Evolutionary conservation across 2,888 invertebrate species (phyloP).

Genomic region (Portevinia maculata): DNA sequence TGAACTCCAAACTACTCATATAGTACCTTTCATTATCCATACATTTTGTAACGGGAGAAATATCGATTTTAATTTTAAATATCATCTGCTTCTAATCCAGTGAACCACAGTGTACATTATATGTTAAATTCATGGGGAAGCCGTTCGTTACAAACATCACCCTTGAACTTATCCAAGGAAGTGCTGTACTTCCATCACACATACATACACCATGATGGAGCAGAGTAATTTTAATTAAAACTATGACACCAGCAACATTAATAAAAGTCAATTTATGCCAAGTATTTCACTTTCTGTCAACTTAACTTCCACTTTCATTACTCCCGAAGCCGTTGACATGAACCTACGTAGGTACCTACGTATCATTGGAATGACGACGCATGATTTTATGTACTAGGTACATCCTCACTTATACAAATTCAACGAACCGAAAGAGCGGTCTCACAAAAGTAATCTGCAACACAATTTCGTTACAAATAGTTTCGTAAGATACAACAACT

Average conservation of each 20-base stretch:
- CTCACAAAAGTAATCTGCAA: slow-evolving; percentile 61
- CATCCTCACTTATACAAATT: slow-evolving; percentile 36
- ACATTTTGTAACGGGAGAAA: too few relatives aligned
- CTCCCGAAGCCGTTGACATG: slow-evolving; percentile 20
- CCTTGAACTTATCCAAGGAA: not conserved
- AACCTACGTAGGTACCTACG: not conserved
- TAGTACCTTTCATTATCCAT: too few relatives aligned
- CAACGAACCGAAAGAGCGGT: slow-evolving; percentile 57
- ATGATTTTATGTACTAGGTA: slow-evolving; percentile 43
- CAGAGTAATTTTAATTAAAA: slow-evolving; percentile 55
- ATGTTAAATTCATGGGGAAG: too few relatives aligned
- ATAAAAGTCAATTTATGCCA: slow-evolving; percentile 63
- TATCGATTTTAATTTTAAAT: too few relatives aligned
- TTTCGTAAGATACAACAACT: slow-evolving; percentile 43
- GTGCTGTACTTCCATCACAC: not conserved
- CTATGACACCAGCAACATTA: slow-evolving; percentile 48
- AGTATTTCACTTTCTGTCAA: slow-evolving; percentile 60
- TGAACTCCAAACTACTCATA: too few relatives aligned
- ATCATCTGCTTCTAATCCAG: too few relatives aligned
- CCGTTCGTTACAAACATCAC: too few relatives aligned
- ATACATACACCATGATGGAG: not conserved
- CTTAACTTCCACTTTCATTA: slow-evolving; percentile 60
- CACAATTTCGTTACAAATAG: slow-evolving; percentile 67
- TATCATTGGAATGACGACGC: slow-evolving; percentile 38
- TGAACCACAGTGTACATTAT: too few relatives aligned